A percentile compares a stretch with the other conserved stretches of the same genome.
Evolutionary conservation across 2,888 invertebrate species (phyloP).

Genomic region (Leucophora obtusa): DNA sequence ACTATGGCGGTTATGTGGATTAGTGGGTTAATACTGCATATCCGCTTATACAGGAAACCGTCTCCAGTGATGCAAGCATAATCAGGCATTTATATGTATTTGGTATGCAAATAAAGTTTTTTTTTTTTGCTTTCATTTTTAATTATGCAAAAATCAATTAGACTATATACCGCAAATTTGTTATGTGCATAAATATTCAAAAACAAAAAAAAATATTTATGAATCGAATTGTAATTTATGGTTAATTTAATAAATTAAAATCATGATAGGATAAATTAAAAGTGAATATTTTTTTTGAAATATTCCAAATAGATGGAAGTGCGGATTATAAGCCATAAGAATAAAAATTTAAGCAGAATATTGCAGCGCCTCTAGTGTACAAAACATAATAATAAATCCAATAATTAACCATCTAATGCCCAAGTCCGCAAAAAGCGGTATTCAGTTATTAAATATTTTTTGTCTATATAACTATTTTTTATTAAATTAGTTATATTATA

Average conservation of each 20-base stretch:
- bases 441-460: too few species aligned
- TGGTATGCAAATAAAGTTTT: conserved; percentile 2
- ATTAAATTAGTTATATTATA: too few species aligned
- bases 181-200: not conserved
- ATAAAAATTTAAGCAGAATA: too few species aligned
- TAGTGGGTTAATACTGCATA: not conserved
- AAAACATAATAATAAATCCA: too few species aligned
- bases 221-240: conserved; percentile 14
- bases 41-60: not conserved
- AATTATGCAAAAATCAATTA: conserved; percentile 50
- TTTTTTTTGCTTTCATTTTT: conserved; percentile 13
- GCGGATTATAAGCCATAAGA: too few species aligned
- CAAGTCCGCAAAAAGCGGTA: too few species aligned
- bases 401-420: too few species aligned
- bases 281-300: not conserved
- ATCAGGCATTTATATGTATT: not conserved
- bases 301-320: too few species aligned
- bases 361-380: too few species aligned
- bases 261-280: not conserved
- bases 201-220: conserved; percentile 29
- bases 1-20: not conserved
- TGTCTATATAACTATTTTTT: too few species aligned
- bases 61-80: not conserved
- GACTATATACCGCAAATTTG: conserved; percentile 20
- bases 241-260: conserved; percentile 44